Percentiles rank a stretch among this genome's conserved stretches.
phyloP scores from a whole-genome alignment of 2,888 invertebrate genomes.

The Smittia aterrima region DNA sequence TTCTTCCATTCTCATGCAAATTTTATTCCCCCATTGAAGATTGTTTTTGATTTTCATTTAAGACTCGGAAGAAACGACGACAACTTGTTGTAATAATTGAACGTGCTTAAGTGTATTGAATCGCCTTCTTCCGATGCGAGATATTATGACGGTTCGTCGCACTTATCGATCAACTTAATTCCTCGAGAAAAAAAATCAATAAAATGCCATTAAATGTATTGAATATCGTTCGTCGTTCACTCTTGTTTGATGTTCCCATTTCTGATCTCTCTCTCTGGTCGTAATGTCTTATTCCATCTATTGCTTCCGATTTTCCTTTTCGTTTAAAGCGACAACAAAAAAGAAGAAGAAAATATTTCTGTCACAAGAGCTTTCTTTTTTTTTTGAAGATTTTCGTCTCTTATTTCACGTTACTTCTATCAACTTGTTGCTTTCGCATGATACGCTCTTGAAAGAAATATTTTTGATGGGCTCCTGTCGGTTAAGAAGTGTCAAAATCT shows the following conservation, averaged over 20 bases:
- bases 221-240: neutral
- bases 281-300: conserved; percentile 26
- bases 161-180: conserved; percentile 17
- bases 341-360: conserved; percentile 23
- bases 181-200: conserved; percentile 29
- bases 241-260: conserved; percentile 40
- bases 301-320: conserved; percentile 19
- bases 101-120: conserved; percentile 19
- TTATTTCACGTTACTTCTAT: conserved; percentile 29
- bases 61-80: neutral
- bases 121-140: neutral
- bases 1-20: neutral
- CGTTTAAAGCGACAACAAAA: conserved; percentile 13
- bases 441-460: conserved; percentile 23
- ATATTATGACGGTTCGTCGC: neutral
- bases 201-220: conserved; percentile 38
- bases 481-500: conserved; percentile 37
- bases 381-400: conserved; percentile 39
- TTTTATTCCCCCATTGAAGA: neutral
- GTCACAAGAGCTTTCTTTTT: conserved; percentile 31
- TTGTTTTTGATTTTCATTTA: neutral
- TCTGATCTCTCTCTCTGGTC: conserved; percentile 15
- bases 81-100: conserved; percentile 21
- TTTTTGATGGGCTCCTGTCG: conserved; percentile 31
- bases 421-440: conserved; percentile 40